Percentiles rank a stretch among this genome's conserved stretches.
Conservation (phyloP, 1,140 invertebrate genomes). For the Brachionus calyciflorus region DNA sequence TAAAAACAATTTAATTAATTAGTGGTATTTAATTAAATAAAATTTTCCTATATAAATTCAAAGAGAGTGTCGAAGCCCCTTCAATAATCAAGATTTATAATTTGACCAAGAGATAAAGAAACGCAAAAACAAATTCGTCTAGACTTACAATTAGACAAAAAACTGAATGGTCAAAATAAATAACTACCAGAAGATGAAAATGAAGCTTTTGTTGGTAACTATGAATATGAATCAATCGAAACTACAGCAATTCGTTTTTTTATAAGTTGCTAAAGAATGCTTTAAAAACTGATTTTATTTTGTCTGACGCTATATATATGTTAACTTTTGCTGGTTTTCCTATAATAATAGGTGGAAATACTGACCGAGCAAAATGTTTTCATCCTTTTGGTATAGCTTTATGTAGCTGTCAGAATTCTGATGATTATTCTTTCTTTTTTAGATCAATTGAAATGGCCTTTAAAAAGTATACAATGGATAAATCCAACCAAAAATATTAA, state of each 20-base stretch:
- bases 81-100: neutral
- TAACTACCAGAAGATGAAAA: neutral
- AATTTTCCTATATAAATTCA: neutral
- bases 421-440: neutral
- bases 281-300: neutral
- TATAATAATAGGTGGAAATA: neutral
- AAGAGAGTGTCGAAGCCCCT: neutral
- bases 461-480: neutral
- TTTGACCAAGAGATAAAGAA: neutral
- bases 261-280: neutral
- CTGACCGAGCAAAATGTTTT: neutral
- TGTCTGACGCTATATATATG: neutral
- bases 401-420: neutral
- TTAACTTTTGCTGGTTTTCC: neutral
- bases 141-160: neutral
- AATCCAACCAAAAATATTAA: neutral
- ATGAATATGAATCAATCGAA: neutral
- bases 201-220: neutral
- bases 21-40: neutral
- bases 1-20: no score
- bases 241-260: neutral
- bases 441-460: neutral
- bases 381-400: slow-evolving; percentile 21
- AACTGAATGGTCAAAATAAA: neutral
- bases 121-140: neutral